These are phyloP conservation scores for Tenualosa ilisha DNA, from an alignment of 2,797 vertebrate species.

Conservation along the genomic window DNA sequence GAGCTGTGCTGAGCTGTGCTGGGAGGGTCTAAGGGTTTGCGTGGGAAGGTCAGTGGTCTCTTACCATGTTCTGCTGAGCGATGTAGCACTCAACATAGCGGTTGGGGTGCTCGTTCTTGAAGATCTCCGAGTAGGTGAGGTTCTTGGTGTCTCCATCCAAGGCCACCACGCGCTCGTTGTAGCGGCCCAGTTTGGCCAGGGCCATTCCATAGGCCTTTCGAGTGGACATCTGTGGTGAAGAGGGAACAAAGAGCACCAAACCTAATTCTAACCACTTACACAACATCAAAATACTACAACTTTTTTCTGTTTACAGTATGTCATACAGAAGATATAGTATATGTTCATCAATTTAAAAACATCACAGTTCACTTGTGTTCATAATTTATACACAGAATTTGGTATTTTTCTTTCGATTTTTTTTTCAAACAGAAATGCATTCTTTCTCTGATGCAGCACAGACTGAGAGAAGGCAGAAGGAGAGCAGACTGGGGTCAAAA, in stretches of 20 bases:
- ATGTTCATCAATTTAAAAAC: no score
- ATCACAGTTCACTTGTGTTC: no score
- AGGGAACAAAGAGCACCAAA: not conserved
- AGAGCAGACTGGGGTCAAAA: no score
- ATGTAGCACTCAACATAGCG: conserved; percentile 95
- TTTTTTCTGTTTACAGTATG: no score
- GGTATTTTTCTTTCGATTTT: no score
- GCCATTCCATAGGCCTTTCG: conserved; percentile 91
- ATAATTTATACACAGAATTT: no score
- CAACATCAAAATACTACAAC: no score
- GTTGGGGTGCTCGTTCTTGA: conserved; percentile 91
- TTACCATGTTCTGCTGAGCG: conserved; percentile 97
- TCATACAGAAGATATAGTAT: no score
- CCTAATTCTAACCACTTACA: not conserved
- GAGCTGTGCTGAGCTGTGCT: not conserved
- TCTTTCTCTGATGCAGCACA: no score
- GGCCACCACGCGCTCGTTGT: conserved; percentile 85
- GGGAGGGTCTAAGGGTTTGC: not conserved
- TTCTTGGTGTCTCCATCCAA: conserved; percentile 95
- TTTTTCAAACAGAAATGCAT: no score
- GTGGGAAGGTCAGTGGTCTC: not conserved
- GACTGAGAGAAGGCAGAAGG: no score
- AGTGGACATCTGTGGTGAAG: conserved; percentile 79
- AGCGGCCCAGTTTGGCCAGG: conserved; percentile 87
- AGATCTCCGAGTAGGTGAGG: conserved; percentile 90